phyloP scores from a whole-genome alignment of 2,113 vertebrate genomes.

The Amphiprion percula region DNA sequence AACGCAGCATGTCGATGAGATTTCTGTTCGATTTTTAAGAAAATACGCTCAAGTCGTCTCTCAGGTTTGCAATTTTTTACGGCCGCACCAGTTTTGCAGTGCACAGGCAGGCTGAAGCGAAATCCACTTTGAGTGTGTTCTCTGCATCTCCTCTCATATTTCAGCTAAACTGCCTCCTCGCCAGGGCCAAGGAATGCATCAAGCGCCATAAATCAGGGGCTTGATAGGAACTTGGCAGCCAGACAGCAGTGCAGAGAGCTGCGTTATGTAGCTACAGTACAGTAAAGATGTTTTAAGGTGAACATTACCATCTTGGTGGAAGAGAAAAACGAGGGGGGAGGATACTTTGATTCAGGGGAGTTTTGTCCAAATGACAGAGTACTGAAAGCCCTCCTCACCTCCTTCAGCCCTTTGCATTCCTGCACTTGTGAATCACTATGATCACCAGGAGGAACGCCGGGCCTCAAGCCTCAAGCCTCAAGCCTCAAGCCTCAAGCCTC shows the following conservation, averaged over 20 bases:
- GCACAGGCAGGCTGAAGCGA: constrained; percentile 82
- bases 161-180: constrained; percentile 91
- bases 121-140: constrained; percentile 88
- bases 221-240: constrained; percentile 95
- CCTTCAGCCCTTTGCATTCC: constrained; percentile 65
- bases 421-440: constrained; percentile 70
- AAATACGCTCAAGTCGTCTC: constrained; percentile 23
- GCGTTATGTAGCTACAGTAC: constrained; percentile 81
- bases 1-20: constrained; percentile 53
- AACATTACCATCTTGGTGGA: constrained; percentile 86
- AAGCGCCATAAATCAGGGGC: constrained; percentile 95
- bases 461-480: constrained; percentile 55
- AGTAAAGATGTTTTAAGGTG: constrained; percentile 93
- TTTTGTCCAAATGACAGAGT: constrained; percentile 74
- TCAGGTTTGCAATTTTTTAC: constrained; percentile 38
- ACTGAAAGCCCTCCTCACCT: constrained; percentile 73
- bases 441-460: constrained; percentile 58
- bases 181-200: constrained; percentile 93
- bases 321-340: constrained; percentile 56
- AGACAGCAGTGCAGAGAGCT: constrained; percentile 86
- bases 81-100: constrained; percentile 65
- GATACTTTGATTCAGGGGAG: constrained; percentile 65
- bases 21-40: constrained; percentile 52
- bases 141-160: constrained; percentile 91
- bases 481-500: constrained; percentile 37